Conservation (phyloP, 2,888 invertebrate species). For the Volucella inflata region DNA sequence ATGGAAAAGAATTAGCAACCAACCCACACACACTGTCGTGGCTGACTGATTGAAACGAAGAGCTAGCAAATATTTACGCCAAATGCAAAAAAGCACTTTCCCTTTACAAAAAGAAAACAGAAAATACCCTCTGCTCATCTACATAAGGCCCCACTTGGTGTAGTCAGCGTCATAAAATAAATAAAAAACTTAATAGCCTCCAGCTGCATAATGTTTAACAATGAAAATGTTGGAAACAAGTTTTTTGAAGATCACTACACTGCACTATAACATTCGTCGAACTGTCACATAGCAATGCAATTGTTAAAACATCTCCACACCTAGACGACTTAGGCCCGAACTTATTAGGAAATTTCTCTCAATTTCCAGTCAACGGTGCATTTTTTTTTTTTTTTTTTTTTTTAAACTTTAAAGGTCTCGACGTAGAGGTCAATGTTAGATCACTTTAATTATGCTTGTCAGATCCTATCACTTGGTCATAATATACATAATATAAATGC, state of each 20-base stretch:
- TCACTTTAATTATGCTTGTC: slow-evolving; percentile 41
- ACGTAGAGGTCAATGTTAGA: slow-evolving; percentile 53
- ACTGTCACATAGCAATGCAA: slow-evolving; percentile 25
- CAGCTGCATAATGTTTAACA: slow-evolving; percentile 19
- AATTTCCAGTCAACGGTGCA: background rate
- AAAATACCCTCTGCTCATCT: background rate
- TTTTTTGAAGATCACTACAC: slow-evolving; percentile 23
- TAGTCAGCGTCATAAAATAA: background rate
- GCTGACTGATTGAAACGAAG: background rate
- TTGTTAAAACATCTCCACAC: background rate
- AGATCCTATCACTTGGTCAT: slow-evolving; percentile 5
- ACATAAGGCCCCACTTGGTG: background rate
- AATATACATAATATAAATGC: background rate
- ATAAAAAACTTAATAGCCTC: background rate
- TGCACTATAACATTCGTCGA: background rate
- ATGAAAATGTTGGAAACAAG: slow-evolving; percentile 24
- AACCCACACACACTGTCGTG: too few relatives aligned
- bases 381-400: background rate
- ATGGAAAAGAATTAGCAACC: background rate
- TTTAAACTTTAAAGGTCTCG: slow-evolving; percentile 24
- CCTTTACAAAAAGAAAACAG: slow-evolving; percentile 1
- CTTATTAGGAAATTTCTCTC: slow-evolving; percentile 30
- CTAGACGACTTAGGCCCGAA: background rate
- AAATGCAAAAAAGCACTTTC: slow-evolving; percentile 38
- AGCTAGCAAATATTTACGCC: slow-evolving; percentile 9